Evolutionary conservation across 2,113 vertebrate species (phyloP).

Genomic region (Ivindomyrus marchei): DNA sequence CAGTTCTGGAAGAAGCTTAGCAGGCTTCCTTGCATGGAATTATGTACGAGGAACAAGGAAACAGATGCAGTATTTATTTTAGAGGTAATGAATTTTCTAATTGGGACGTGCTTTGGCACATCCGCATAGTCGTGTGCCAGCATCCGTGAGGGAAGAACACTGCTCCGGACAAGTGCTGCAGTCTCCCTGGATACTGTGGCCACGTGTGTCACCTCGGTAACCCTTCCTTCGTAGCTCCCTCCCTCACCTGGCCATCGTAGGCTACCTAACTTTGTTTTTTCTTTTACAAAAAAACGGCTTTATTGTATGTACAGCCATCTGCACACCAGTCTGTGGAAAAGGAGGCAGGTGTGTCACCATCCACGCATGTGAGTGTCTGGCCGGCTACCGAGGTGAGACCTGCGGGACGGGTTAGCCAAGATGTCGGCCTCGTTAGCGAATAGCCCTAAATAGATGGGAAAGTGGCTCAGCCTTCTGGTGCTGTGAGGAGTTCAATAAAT

Average conservation of each 20-base stretch:
- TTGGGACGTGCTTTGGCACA: background rate
- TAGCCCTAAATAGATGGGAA: background rate
- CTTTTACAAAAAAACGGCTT: background rate
- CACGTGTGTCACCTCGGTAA: slow-evolving; percentile 50
- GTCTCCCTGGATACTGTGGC: slow-evolving; percentile 54
- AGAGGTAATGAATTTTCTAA: background rate
- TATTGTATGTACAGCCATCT: background rate
- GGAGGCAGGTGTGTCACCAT: slow-evolving; percentile 38
- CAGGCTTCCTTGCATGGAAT: background rate
- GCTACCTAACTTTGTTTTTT: background rate
- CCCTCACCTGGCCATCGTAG: background rate
- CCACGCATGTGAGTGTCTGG: slow-evolving; percentile 48
- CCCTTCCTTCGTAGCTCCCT: background rate
- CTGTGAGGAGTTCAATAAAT: background rate
- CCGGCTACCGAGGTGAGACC: slow-evolving; percentile 52
- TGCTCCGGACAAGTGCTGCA: slow-evolving; percentile 56
- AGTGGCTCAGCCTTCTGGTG: background rate
- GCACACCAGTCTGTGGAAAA: slow-evolving; percentile 36
- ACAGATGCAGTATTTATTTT: background rate
- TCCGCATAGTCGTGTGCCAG: slow-evolving; percentile 53
- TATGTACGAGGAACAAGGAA: background rate
- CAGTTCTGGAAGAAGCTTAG: background rate
- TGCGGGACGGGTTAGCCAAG: slow-evolving; percentile 48
- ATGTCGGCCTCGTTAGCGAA: background rate
- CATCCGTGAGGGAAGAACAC: slow-evolving; percentile 56